These are phyloP conservation scores for Melipona bicolor DNA, from an alignment of 2,888 invertebrate genomes.

Conservation along the genomic window DNA sequence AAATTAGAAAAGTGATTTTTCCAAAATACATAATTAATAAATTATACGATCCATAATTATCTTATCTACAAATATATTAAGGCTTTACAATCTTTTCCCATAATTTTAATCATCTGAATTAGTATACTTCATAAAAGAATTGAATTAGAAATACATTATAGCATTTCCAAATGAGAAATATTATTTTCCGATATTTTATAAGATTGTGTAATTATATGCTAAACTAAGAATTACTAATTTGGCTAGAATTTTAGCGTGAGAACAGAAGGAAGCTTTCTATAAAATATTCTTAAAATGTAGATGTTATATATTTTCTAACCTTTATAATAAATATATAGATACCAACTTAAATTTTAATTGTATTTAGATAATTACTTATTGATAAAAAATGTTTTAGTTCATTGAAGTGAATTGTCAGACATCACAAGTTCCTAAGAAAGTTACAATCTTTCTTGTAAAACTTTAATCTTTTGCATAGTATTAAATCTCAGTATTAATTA, in stretches of 20 bases:
- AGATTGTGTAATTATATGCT: constrained; percentile 19
- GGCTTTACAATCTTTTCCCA: constrained; percentile 27
- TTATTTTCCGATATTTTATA: constrained; percentile 54
- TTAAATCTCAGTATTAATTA: background rate
- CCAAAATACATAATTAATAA: constrained; percentile 24
- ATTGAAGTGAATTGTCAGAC: constrained; percentile 20
- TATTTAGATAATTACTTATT: constrained; percentile 12
- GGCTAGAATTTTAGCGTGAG: constrained; percentile 13
- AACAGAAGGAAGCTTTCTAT: constrained; percentile 17
- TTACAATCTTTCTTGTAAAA: background rate
- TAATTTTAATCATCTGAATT: constrained; percentile 35
- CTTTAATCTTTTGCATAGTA: constrained; percentile 1
- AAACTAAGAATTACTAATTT: constrained; percentile 36
- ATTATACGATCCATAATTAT: constrained; percentile 21
- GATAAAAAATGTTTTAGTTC: background rate
- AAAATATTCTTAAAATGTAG: constrained; percentile 33
- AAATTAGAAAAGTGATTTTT: constrained; percentile 24
- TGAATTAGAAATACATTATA: constrained; percentile 28
- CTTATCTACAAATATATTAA: constrained; percentile 17
- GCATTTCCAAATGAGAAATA: constrained; percentile 27
- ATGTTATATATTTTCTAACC: constrained; percentile 44
- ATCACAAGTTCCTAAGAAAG: constrained; percentile 49
- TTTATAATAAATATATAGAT: constrained; percentile 23
- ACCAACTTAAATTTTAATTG: constrained; percentile 18
- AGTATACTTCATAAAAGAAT: constrained; percentile 35